Conservation (phyloP, 2,888 invertebrate genomes). For the Petrolisthes cinctipes region DNA sequence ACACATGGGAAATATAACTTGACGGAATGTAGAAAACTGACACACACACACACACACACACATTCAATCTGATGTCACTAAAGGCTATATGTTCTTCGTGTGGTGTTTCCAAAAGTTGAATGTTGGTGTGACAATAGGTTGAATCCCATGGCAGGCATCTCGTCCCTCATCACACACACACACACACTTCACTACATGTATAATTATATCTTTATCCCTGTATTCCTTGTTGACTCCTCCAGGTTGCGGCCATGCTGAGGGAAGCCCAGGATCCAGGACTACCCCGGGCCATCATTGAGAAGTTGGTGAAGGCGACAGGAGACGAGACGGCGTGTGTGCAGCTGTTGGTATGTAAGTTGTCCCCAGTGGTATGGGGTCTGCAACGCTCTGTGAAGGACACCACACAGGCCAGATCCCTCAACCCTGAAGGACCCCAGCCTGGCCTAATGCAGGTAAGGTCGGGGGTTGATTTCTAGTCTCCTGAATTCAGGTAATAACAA, state of each 20-base stretch:
- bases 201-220: too few species aligned
- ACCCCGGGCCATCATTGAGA: conserved; percentile 70
- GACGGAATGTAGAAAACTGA: too few species aligned
- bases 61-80: too few species aligned
- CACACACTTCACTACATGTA: too few species aligned
- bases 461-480: not conserved
- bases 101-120: too few species aligned
- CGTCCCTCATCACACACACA: too few species aligned
- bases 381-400: conserved; percentile 72
- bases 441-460: conserved; percentile 39
- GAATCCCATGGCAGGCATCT: too few species aligned
- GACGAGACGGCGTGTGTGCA: conserved; percentile 68
- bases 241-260: conserved; percentile 66
- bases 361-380: conserved; percentile 83
- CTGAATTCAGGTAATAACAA: too few species aligned
- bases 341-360: conserved; percentile 80
- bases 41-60: too few species aligned
- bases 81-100: too few species aligned
- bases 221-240: not conserved
- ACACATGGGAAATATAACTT: too few species aligned
- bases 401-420: conserved; percentile 17
- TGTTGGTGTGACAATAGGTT: too few species aligned
- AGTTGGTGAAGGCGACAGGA: conserved; percentile 68
- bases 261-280: conserved; percentile 66
- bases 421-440: not conserved